Evolutionary conservation across 2,113 vertebrate genomes (phyloP).

Genomic region (Mugil cephalus): DNA sequence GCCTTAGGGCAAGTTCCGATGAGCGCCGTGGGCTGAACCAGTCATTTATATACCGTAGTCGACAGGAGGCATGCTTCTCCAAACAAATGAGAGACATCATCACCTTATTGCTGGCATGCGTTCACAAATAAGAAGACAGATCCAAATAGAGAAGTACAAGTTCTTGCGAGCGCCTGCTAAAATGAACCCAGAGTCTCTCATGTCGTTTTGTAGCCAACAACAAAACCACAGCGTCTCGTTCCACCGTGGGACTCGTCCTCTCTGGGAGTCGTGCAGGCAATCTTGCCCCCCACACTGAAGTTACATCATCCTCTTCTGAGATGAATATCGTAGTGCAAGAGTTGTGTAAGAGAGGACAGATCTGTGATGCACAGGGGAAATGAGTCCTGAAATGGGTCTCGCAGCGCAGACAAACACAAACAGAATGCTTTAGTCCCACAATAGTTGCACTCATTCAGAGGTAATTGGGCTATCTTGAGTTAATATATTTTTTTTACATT

Average conservation of each 20-base stretch:
- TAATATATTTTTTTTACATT: slow-evolving; percentile 15
- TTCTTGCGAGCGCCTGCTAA: slow-evolving; percentile 7
- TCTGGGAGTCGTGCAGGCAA: slow-evolving; percentile 33
- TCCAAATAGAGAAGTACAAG: slow-evolving; percentile 6
- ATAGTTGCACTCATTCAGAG: neutral
- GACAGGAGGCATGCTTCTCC: slow-evolving; percentile 24
- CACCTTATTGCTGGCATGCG: slow-evolving; percentile 17
- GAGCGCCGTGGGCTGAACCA: slow-evolving; percentile 9
- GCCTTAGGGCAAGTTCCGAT: slow-evolving; percentile 19
- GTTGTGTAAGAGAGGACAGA: slow-evolving; percentile 39
- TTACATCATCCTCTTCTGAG: slow-evolving; percentile 57
- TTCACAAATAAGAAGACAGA: slow-evolving; percentile 4
- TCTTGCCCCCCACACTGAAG: neutral
- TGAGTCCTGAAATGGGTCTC: slow-evolving; percentile 18
- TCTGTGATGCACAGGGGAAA: neutral
- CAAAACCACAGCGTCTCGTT: slow-evolving; percentile 38
- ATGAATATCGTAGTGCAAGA: slow-evolving; percentile 45
- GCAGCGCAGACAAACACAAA: neutral
- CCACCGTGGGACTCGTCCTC: slow-evolving; percentile 21
- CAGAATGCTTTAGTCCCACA: slow-evolving; percentile 1
- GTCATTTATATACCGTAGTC: neutral
- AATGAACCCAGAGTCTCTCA: slow-evolving; percentile 25
- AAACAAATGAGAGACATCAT: neutral
- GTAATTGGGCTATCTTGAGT: slow-evolving; percentile 3
- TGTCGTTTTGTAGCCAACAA: slow-evolving; percentile 45